Evolutionary conservation across 2,888 invertebrate genomes (phyloP).

Genomic region (Gymnosoma rotundatum): DNA sequence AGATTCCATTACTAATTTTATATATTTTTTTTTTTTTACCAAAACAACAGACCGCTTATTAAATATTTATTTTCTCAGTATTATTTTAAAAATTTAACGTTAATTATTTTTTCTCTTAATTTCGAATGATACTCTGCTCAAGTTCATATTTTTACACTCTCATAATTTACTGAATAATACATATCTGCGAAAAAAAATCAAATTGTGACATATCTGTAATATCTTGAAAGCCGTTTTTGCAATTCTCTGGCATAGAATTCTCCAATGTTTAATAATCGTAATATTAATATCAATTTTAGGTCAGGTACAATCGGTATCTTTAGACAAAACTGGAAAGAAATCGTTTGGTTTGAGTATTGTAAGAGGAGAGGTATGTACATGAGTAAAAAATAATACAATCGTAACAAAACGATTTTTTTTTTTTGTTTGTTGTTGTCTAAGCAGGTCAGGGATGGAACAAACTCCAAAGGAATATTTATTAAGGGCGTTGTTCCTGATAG

Average conservation of each 20-base stretch:
- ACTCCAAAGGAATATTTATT: conserved; percentile 96
- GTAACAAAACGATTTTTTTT: background rate
- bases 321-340: conserved; percentile 80
- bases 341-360: conserved; percentile 98
- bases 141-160: no score
- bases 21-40: no score
- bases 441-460: conserved; percentile 84
- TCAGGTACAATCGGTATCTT: conserved; percentile 77
- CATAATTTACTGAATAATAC: no score
- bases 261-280: background rate
- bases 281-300: conserved; percentile 71
- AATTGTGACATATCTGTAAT: no score
- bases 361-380: conserved; percentile 90
- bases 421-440: conserved; percentile 16
- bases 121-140: no score
- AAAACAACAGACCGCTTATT: no score
- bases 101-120: no score
- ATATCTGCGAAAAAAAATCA: no score
- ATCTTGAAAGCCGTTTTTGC: conserved; percentile 5
- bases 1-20: no score
- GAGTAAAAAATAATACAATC: conserved; percentile 10
- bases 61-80: no score
- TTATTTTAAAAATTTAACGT: no score
- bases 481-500: conserved; percentile 97
- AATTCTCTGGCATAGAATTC: background rate